Base-by-base conservation (phyloP, 2,797 vertebrate species). In the Mus spretus region DNA sequence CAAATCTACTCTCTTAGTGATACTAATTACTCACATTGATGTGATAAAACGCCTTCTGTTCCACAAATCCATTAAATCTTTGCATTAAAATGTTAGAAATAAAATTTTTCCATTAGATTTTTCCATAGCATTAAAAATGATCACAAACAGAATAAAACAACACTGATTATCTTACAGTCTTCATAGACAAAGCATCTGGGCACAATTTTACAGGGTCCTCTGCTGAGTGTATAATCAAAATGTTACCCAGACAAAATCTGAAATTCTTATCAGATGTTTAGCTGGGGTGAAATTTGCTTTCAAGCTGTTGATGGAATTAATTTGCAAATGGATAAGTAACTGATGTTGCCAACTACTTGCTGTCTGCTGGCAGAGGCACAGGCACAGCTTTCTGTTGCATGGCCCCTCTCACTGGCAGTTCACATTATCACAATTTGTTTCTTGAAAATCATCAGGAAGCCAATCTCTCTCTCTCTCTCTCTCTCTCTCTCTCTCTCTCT, bases 281-380 rank as follows among this genome's bases (percentile, higher is more conserved):
- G 75, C 75, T 84, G 89, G 57, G 77, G 63, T 82, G 84, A 57
- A 94, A 93, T 78, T 65, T 96, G 55, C 19, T 95, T 97, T 96
- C 37, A 70, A 96, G 83, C 17, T 96, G 26, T 83, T 77, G 34
- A 78, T 80, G 74, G 70, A 91, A 88, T 95, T 97, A n/a, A 97
- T 96, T 95, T 78, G 3, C 57, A 84, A 89, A 91, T 87, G 47
- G 20, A 85, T 65, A 6, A 72, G 31, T 72, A 89, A 94, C 74
- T 89, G 40, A 87, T 59, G 40, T 81, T 86, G 34, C 59, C 89
- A 96, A 55, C 20, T 44, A 24, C 57, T 83, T 91, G 63, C 14
- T 77, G 67, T 65, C 40, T 80, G 11, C 61, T 95, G 78, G 74
- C 94, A 95, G 61, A 57, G 59, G 57, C 31, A 83, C n/a, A 96